Conservation (phyloP, 2,888 invertebrate species). For the Andrena trimmerana region DNA sequence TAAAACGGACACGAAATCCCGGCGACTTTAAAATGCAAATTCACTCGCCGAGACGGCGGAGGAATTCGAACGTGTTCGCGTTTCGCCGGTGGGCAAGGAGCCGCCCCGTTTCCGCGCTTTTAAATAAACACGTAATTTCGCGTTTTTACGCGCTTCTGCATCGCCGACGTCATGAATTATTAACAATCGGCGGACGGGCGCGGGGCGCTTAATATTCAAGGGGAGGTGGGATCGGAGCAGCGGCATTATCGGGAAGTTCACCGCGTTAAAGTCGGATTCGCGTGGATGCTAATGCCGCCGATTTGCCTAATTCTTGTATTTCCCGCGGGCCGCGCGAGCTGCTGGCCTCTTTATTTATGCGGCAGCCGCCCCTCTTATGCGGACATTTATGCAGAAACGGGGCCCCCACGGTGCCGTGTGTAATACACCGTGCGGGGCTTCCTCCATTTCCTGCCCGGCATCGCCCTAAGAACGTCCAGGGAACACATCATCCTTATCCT, state of each 20-base stretch:
- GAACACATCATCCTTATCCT: constrained; percentile 16
- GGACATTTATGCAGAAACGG: constrained; percentile 24
- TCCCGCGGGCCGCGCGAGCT: background rate
- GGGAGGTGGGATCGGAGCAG: background rate
- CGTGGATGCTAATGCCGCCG: constrained; percentile 11
- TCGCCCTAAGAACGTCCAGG: background rate
- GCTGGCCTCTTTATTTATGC: constrained; percentile 16
- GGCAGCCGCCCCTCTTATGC: constrained; percentile 7
- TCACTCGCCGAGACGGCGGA: background rate
- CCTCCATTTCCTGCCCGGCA: constrained; percentile 28
- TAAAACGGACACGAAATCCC: background rate
- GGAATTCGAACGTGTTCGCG: background rate
- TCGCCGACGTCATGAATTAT: constrained; percentile 19
- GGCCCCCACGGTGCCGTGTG: constrained; percentile 11
- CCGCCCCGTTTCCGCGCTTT: background rate
- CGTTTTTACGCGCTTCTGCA: background rate
- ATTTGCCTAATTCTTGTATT: constrained; percentile 35
- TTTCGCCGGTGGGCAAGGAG: background rate
- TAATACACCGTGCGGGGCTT: constrained; percentile 10
- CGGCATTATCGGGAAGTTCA: background rate
- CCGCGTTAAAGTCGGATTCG: background rate
- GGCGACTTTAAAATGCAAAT: background rate
- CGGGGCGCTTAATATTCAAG: constrained; percentile 2
- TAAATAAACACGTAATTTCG: constrained; percentile 1
- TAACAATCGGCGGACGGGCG: background rate